Evolutionary conservation across 2,113 vertebrate species (phyloP).

Genomic region (Pogona vitticeps): DNA sequence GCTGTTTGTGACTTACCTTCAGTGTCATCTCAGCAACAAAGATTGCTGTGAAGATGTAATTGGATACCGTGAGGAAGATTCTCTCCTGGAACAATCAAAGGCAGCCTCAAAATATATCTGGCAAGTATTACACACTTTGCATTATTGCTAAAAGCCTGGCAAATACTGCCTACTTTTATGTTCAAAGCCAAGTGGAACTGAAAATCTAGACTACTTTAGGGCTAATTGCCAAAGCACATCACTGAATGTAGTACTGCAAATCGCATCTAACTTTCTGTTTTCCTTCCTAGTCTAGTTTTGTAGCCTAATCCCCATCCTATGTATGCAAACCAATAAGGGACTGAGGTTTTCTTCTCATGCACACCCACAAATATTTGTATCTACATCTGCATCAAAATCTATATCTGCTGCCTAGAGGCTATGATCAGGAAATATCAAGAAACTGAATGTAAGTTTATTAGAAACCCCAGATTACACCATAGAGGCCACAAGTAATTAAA

Average conservation of each 20-base stretch:
- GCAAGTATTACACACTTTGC: background rate
- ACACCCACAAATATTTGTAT: background rate
- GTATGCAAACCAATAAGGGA: background rate
- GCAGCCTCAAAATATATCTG: slow-evolving; percentile 36
- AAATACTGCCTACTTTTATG: slow-evolving; percentile 17
- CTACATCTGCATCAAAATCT: too few relatives aligned
- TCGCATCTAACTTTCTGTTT: background rate
- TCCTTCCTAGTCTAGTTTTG: background rate
- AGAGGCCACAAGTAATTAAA: background rate
- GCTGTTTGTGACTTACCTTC: slow-evolving; percentile 81
- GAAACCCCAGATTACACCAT: background rate
- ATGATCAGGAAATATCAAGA: background rate
- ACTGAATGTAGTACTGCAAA: background rate
- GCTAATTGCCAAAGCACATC: slow-evolving; percentile 15
- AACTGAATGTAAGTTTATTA: background rate
- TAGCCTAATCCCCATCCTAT: background rate
- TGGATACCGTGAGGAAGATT: slow-evolving; percentile 93
- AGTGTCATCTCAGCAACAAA: slow-evolving; percentile 97
- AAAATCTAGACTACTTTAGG: background rate
- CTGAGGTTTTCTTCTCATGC: background rate
- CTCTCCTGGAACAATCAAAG: slow-evolving; percentile 81
- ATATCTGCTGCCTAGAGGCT: background rate
- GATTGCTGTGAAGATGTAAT: slow-evolving; percentile 97
- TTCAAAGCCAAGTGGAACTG: slow-evolving; percentile 16
- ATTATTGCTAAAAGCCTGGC: background rate